Percentiles rank a stretch among this genome's conserved stretches.
phyloP scores from a whole-genome alignment of 1,140 invertebrate species.

The Platorchestia sp. region DNA sequence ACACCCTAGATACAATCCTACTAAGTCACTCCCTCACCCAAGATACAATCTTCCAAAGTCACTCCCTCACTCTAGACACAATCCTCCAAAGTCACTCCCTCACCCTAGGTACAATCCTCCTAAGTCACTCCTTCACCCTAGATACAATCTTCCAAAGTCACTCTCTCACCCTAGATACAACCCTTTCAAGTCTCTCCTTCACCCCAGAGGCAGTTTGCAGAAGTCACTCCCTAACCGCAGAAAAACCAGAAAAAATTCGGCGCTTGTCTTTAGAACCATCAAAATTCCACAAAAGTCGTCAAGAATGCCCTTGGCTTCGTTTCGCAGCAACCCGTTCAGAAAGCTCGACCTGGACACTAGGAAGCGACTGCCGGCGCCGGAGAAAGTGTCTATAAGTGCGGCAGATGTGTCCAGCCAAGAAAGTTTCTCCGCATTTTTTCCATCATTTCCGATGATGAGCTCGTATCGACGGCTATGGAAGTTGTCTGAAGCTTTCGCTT shows the following conservation, averaged over 20 bases:
- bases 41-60: too few relatives aligned
- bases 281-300: neutral
- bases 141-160: too few relatives aligned
- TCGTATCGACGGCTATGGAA: neutral
- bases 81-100: too few relatives aligned
- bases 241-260: neutral
- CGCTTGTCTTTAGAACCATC: neutral
- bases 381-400: neutral
- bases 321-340: neutral
- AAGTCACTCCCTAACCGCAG: too few relatives aligned
- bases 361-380: neutral
- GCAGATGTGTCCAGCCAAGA: neutral
- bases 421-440: neutral
- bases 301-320: neutral
- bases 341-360: neutral
- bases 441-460: neutral
- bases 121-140: too few relatives aligned
- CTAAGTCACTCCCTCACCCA: too few relatives aligned
- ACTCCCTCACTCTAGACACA: too few relatives aligned
- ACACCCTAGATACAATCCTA: too few relatives aligned
- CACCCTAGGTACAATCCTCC: too few relatives aligned
- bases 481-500: neutral
- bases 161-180: neutral
- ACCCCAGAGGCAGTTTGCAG: neutral
- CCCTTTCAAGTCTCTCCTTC: neutral